Evolutionary conservation across 2,113 vertebrate genomes (phyloP).

Genomic region (Macaca nemestrina): DNA sequence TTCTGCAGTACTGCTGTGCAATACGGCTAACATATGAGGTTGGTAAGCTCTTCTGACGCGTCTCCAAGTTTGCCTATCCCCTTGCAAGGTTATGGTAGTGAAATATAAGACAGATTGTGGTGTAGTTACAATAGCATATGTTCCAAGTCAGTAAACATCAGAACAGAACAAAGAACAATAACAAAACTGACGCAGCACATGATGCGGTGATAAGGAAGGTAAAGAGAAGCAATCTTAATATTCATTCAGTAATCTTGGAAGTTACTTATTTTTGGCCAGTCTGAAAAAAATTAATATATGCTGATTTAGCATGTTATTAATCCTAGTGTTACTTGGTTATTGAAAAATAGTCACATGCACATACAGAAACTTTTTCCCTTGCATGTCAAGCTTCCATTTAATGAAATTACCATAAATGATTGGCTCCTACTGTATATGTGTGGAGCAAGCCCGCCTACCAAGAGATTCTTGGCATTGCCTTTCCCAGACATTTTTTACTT

Average conservation of each 20-base stretch:
- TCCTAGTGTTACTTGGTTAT: not conserved
- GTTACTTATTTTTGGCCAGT: not conserved
- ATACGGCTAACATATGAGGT: slow-evolving; percentile 78
- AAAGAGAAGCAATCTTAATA: not conserved
- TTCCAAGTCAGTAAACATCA: slow-evolving; percentile 75
- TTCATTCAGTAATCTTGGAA: not conserved
- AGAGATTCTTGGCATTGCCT: not conserved
- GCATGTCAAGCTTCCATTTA: not conserved
- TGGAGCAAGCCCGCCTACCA: rapidly evolving
- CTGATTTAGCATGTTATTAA: slow-evolving; percentile 13
- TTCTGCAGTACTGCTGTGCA: slow-evolving; percentile 55
- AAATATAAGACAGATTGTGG: slow-evolving; percentile 78
- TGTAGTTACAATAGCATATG: slow-evolving; percentile 78
- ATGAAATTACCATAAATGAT: not conserved
- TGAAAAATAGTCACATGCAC: not conserved
- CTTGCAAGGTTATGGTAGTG: slow-evolving; percentile 74
- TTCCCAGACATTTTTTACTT: slow-evolving; percentile 53
- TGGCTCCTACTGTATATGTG: not conserved
- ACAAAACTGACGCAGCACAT: slow-evolving; percentile 43
- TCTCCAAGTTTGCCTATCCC: slow-evolving; percentile 76
- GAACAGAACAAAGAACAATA: slow-evolving; percentile 64
- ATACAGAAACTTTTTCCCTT: not conserved
- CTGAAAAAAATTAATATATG: slow-evolving; percentile 55
- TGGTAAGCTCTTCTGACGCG: slow-evolving; percentile 82
- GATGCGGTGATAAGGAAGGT: slow-evolving; percentile 14